Evolutionary conservation across 2,888 invertebrate genomes (phyloP), one percentile per base, ranked within the genome.

Genomic region (Gari tellinella): DNA sequence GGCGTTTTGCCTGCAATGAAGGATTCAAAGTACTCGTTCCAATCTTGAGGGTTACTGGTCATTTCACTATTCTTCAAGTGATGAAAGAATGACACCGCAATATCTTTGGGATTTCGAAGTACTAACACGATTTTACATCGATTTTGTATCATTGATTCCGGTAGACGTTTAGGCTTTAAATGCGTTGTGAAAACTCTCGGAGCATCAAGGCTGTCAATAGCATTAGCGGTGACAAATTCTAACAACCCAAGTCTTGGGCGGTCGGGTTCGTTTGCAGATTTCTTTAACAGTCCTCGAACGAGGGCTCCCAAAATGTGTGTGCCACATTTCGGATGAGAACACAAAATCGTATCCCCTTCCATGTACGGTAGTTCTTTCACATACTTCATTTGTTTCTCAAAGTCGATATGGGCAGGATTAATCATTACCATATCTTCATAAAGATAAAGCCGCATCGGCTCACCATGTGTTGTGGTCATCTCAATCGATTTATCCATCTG

Each of bases 261-360:
- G 17, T 53, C 37, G 19, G 31, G 21, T 1, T 10, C 38, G 10
- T 17, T 3, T 12, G 21, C 38, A 17, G 10, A n/a, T 38, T 12
- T 53, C 17, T 38, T 38, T n/a, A 19, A 2, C 25, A 53, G 19
- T 3, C 31, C 38, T n/a, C 53, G 37, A 14, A 53, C 38, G 3
- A 53, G 37, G n/a, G 17, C 53, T 1, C 19, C 14, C 10, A 38
- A 37, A 31, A 31, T 37, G 38, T 53, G n/a, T 19, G 38, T 37
- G 53, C 53, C 53, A 12, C 26, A 53, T 38, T 53, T 53, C n/a
- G 53, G 53, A 21, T 26, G 37, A 10, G 37, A 38, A 19, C 53
- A 53, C 15, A 53, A 17, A 2, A 53, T 17, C 14, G 37, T 17
- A 19, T 53, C 53, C n/a, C 38, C 53, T 17, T 17, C 19, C n/a